Evolutionary conservation across 2,113 vertebrate species (phyloP).

Genomic region (Petromus typicus): DNA sequence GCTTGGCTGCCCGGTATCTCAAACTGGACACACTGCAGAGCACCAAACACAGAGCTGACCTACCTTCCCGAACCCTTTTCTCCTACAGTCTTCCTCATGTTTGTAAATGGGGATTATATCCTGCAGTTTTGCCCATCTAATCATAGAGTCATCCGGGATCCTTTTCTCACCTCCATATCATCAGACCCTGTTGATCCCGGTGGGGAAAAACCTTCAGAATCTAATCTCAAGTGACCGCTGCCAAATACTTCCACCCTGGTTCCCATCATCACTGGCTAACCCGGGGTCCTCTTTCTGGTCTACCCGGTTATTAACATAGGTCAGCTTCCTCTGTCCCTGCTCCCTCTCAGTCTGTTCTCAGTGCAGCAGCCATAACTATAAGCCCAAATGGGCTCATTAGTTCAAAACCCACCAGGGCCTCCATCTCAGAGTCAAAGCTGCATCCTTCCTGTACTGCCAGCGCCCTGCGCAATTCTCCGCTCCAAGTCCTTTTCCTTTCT

Average conservation of each 20-base stretch:
- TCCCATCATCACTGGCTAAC: not conserved
- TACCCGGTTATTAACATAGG: not conserved
- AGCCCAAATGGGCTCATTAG: not conserved
- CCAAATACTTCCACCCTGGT: not conserved
- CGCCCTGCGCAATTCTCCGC: not conserved
- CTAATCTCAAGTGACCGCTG: not conserved
- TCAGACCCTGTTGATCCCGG: not conserved
- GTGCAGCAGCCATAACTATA: not conserved
- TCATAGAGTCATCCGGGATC: not conserved
- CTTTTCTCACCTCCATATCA: not conserved
- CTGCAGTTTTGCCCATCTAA: not conserved
- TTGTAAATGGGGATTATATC: not conserved
- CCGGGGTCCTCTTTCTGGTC: not conserved
- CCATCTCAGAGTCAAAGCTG: not conserved
- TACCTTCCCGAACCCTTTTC: not conserved
- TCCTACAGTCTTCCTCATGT: not conserved
- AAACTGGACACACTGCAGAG: not conserved
- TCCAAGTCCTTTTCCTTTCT: not conserved
- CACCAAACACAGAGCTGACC: not conserved
- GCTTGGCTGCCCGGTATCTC: not conserved
- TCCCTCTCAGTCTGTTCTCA: not conserved
- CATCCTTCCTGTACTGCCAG: not conserved
- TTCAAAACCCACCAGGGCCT: not conserved
- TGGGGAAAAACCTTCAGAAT: not conserved
- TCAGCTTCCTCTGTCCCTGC: not conserved